A percentile compares a stretch with the other conserved stretches of the same genome.
Evolutionary conservation across 2,888 invertebrate genomes (phyloP).

Genomic region (Cheilosia impressa): DNA sequence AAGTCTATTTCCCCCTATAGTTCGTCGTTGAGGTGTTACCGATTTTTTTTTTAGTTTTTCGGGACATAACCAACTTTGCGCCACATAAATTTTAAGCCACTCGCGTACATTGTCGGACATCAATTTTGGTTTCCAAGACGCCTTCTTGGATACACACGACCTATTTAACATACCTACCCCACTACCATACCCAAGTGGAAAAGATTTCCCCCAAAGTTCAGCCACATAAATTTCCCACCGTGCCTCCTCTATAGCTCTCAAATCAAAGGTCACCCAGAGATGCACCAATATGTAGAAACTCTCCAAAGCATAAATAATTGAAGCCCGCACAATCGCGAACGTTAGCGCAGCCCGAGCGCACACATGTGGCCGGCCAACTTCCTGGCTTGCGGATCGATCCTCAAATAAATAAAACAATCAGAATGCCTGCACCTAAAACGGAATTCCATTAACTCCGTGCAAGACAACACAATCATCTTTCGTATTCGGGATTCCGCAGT

Average conservation of each 20-base stretch:
- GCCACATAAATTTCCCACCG: conserved; percentile 26
- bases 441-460: conserved; percentile 69
- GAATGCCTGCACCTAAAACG: conserved; percentile 71
- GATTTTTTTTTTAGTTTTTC: no score
- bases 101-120: no score
- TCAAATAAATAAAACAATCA: conserved; percentile 71
- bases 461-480: conserved; percentile 73
- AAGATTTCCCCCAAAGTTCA: not conserved
- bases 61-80: no score
- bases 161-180: no score
- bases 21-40: no score
- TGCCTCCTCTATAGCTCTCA: not conserved
- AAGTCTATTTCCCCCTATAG: no score
- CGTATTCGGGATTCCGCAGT: conserved; percentile 51
- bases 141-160: no score
- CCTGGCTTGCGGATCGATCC: conserved; percentile 66
- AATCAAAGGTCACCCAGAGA: conserved; percentile 61
- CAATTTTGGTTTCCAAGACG: no score
- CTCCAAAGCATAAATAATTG: conserved; percentile 44
- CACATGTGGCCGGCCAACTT: conserved; percentile 56
- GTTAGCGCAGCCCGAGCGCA: not conserved
- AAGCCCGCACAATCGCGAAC: conserved; percentile 47
- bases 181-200: not conserved
- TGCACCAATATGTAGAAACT: conserved; percentile 16
- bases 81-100: no score